Percentiles rank a stretch among this genome's conserved stretches.
Conservation (phyloP, 30 jellyfish, hydroid and myxozoan species). For the Pelagia noctiluca region DNA sequence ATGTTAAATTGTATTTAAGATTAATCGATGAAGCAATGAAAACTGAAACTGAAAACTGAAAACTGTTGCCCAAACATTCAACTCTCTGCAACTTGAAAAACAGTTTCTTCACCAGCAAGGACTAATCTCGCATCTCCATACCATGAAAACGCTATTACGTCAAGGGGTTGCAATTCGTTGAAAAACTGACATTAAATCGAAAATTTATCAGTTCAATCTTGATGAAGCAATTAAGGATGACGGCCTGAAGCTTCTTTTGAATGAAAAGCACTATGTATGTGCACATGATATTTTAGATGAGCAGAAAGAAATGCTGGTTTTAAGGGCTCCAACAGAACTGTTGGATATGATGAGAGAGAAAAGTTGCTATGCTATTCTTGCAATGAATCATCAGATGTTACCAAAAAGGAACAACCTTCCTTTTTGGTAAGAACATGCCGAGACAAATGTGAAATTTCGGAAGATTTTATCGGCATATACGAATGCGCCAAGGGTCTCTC, state of each 20-base stretch:
- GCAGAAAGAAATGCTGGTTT: conserved; percentile 53
- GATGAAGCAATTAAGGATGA: conserved; percentile 53
- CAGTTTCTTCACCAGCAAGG: conserved; percentile 52
- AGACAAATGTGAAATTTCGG: conserved; percentile 42
- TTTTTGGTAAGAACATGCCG: conserved; percentile 34
- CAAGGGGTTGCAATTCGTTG: conserved; percentile 60
- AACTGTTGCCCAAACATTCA: conserved; percentile 1
- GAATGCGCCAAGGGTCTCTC: conserved; percentile 52
- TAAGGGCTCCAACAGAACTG: conserved; percentile 15
- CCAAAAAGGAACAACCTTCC: conserved; percentile 33
- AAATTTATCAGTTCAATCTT: conserved; percentile 55
- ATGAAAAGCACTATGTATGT: conserved; percentile 49
- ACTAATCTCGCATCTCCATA: conserved; percentile 54
- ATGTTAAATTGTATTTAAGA: too few relatives aligned
- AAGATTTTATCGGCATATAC: conserved; percentile 46
- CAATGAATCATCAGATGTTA: conserved; percentile 38
- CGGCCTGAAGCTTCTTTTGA: conserved; percentile 42
- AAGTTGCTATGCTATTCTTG: conserved; percentile 30
- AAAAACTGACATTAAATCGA: conserved; percentile 43
- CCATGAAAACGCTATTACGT: conserved; percentile 55
- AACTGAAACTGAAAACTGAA: too few relatives aligned
- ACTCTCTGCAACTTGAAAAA: conserved; percentile 54
- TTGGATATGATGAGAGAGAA: neutral
- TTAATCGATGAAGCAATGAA: too few relatives aligned
- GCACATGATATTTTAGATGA: conserved; percentile 64